Evolutionary conservation across 37 sponge, comb jelly and placozoan genomes (phyloP).

Genomic region (Tethya wilhelma): DNA sequence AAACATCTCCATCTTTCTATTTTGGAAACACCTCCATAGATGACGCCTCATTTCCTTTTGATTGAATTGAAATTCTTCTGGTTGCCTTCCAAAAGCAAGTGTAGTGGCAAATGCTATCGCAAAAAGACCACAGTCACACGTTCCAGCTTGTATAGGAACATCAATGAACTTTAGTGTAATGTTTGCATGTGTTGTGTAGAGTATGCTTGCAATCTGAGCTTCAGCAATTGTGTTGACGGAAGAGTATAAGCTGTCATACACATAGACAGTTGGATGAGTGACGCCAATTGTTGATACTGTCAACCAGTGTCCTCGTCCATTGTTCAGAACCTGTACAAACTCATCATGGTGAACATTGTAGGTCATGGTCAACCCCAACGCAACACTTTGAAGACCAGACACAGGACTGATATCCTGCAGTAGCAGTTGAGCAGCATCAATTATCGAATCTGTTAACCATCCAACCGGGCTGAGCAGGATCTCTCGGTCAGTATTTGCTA

Average conservation of each 20-base stretch:
- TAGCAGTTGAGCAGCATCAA: constrained; percentile 45
- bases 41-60: constrained; percentile 26
- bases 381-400: constrained; percentile 36
- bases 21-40: constrained; percentile 22
- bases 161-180: constrained; percentile 34
- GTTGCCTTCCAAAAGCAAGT: constrained; percentile 22
- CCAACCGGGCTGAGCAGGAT: constrained; percentile 3
- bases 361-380: constrained; percentile 25
- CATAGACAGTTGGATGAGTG: constrained; percentile 7
- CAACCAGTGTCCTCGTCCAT: constrained; percentile 29
- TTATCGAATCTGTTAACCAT: constrained; percentile 24
- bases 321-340: constrained; percentile 38
- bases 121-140: constrained; percentile 43
- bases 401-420: background rate
- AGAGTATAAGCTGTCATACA: constrained; percentile 26
- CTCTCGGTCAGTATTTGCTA: background rate
- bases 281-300: constrained; percentile 36
- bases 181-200: background rate
- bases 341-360: constrained; percentile 23
- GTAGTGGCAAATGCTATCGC: constrained; percentile 27
- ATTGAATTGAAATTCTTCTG: constrained; percentile 20
- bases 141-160: constrained; percentile 35
- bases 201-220: background rate
- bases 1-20: constrained; percentile 14
- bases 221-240: background rate